These are phyloP conservation scores for Serranus cabrilla DNA, from an alignment of 2,797 vertebrate species.

Conservation along the genomic window DNA sequence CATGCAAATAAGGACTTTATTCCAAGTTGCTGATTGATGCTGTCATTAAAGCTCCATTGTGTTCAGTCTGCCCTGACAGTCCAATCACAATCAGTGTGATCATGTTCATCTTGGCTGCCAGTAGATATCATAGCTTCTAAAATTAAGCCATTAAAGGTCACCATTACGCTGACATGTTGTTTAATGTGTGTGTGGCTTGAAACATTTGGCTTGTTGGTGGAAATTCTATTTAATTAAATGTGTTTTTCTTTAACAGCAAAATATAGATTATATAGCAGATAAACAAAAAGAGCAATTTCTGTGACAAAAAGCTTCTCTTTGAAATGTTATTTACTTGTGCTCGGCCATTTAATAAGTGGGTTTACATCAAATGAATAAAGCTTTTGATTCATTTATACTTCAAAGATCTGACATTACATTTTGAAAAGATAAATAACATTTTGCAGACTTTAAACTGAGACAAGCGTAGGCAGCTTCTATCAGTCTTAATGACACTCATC, in stretches of 20 bases:
- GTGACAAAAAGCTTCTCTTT: background rate
- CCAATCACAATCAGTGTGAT: slow-evolving; percentile 5
- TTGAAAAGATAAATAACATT: slow-evolving; percentile 9
- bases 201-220: background rate
- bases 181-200: background rate
- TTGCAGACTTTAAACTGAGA: background rate
- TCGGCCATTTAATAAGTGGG: background rate
- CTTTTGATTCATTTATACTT: background rate
- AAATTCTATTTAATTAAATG: background rate
- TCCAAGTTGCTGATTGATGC: slow-evolving; percentile 10
- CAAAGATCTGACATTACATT: background rate
- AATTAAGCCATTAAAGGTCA: background rate
- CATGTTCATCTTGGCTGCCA: background rate
- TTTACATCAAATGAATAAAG: background rate
- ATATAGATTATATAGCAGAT: slow-evolving; percentile 13
- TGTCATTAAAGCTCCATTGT: slow-evolving; percentile 4
- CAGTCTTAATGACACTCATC: slow-evolving; percentile 1
- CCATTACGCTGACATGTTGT: background rate
- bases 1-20: slow-evolving; percentile 6
- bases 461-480: background rate
- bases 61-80: background rate
- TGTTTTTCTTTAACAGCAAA: background rate
- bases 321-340: background rate
- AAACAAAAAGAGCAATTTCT: background rate
- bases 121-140: background rate